These are phyloP conservation scores for Mastomys natalensis DNA, from an alignment of 2,113 vertebrate species.

Conservation along the genomic window DNA sequence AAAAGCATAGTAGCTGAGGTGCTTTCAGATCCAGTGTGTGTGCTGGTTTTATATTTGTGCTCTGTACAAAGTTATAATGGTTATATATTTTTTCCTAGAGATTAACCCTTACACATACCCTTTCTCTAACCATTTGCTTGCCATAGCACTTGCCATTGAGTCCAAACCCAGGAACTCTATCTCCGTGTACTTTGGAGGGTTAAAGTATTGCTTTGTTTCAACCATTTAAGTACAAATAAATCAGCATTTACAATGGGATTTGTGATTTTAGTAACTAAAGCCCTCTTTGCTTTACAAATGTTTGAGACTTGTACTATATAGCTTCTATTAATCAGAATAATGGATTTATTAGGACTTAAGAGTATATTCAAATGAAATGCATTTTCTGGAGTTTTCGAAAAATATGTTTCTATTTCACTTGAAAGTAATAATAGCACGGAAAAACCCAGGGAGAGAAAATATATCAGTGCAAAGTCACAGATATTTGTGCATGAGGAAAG, in stretches of 20 bases:
- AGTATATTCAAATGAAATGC: not conserved
- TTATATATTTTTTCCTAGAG: not conserved
- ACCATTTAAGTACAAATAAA: slow-evolving; percentile 13
- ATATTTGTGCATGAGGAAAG: not conserved
- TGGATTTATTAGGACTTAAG: not conserved
- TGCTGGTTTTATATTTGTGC: not conserved
- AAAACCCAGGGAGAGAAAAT: not conserved
- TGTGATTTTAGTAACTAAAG: not conserved
- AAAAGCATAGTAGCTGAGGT: slow-evolving; percentile 55
- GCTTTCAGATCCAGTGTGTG: not conserved
- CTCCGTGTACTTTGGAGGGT: not conserved
- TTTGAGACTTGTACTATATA: not conserved
- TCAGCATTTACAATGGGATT: not conserved
- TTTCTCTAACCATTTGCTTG: not conserved
- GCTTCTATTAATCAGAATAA: not conserved
- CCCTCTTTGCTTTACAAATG: not conserved
- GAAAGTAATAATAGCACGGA: not conserved
- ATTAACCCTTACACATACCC: not conserved
- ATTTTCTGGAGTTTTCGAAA: not conserved
- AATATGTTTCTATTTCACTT: not conserved
- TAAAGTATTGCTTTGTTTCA: slow-evolving; percentile 17
- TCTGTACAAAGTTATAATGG: not conserved
- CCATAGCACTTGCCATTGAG: not conserved
- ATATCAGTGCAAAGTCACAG: not conserved
- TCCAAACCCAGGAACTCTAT: not conserved